Base-by-base conservation (phyloP, 1,140 invertebrate genomes). In the Chrysoperla carnea region DNA sequence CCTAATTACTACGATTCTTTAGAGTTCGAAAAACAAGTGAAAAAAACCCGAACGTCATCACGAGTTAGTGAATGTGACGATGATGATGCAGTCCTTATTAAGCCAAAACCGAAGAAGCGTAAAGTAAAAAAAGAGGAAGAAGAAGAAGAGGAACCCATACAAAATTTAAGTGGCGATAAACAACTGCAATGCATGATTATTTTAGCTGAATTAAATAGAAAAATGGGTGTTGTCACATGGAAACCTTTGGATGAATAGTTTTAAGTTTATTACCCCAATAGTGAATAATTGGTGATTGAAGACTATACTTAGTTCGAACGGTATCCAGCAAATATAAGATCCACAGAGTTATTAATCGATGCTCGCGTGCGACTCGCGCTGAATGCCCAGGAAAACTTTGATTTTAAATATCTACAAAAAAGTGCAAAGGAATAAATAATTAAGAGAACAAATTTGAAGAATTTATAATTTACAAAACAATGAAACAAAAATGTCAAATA, bases 1-100 rank as follows among this genome's bases (percentile, higher is more conserved):
- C 81, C 81, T 29, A 80, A 85, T 67, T 87, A 81, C 62, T 87
- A 85, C 50, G 81, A 87, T 67, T 73, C 81, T 7, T 68, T 83
- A 49, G 79, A 84, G 64, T 75, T 78, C 68, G 75, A 78, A 46
- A 77, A 76, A 55, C 73, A 78, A 54, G 69, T 73, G 27, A 69
- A 72, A 55, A 76, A 70, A 55, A 64, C 39, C 27, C 41, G 70
- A 68, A 62, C 65, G 12, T 62, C 63, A 51, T 58, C 52, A 43
- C 36, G 55, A 17, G 50, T 55, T 47, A 61, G 58, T 47, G 58
- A 60, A 51, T 59, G 65, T 52, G 62, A 60, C 33, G 62, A 62
- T 38, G 66, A 69, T 47, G 53, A 61, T 40, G 62, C 60, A 28
- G 64, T 50, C n/a, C 61, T 68, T 42, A 61, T 60, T 8, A 60